Evolutionary conservation across 37 sponge, comb jelly and placozoan species (phyloP).

Genomic region (Crambe crambe): DNA sequence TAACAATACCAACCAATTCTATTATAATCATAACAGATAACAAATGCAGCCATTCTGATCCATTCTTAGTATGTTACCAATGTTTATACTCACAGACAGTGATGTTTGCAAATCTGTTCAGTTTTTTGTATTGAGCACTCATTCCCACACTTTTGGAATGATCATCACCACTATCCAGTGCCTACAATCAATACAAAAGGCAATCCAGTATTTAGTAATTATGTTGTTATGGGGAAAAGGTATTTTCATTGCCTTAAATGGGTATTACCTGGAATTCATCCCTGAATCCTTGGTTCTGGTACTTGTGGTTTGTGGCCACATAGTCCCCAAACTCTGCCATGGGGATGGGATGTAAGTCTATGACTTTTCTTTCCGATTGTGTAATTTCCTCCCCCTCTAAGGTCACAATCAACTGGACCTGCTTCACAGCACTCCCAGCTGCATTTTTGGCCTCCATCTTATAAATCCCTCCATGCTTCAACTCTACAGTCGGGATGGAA

Average conservation of each 20-base stretch:
- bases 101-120: background rate
- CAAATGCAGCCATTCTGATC: no score
- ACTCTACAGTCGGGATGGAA: background rate
- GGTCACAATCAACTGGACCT: constrained; percentile 5
- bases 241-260: no score
- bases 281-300: constrained; percentile 19
- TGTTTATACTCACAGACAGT: background rate
- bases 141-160: background rate
- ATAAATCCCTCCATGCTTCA: constrained; percentile 26
- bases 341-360: constrained; percentile 2
- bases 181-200: background rate
- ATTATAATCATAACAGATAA: no score
- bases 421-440: constrained; percentile 20
- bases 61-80: no score
- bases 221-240: no score
- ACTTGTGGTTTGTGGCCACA: constrained; percentile 7
- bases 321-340: constrained; percentile 33
- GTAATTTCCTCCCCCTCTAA: background rate
- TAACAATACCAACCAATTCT: no score
- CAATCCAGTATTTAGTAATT: no score
- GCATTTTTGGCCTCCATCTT: constrained; percentile 18
- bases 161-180: background rate
- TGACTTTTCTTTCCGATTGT: background rate
- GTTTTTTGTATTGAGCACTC: background rate
- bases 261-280: constrained; percentile 24